Evolutionary conservation across 2,888 invertebrate species (phyloP).

Genomic region (Drosophila eohydei): DNA sequence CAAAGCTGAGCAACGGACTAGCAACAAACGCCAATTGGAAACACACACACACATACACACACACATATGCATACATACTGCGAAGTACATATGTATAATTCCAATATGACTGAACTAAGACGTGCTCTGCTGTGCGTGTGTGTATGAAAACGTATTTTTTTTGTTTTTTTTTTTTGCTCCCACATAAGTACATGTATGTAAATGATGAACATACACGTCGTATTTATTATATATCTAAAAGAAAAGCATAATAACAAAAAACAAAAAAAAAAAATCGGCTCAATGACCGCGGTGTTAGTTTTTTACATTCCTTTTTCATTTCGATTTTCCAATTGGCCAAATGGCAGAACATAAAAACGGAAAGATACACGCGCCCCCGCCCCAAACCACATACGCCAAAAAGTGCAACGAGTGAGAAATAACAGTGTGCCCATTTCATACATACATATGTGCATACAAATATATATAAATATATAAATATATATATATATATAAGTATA

Average conservation of each 20-base stretch:
- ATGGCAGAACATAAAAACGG: conserved; percentile 31
- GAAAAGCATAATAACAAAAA: conserved; percentile 3
- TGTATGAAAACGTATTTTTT: conserved; percentile 43
- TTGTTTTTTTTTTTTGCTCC: conserved; percentile 26
- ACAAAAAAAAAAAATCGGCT: conserved; percentile 32
- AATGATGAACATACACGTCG: conserved; percentile 28
- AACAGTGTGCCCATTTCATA: conserved; percentile 51
- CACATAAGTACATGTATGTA: conserved; percentile 26
- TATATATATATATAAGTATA: conserved; percentile 2
- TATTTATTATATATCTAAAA: conserved; percentile 13
- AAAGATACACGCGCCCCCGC: conserved; percentile 27
- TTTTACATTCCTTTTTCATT: conserved; percentile 42
- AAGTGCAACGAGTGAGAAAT: conserved; percentile 62
- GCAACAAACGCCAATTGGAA: conserved; percentile 64
- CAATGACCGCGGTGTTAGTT: conserved; percentile 44
- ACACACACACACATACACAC: conserved; percentile 43
- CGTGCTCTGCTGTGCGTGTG: conserved; percentile 50
- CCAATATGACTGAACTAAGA: conserved; percentile 51
- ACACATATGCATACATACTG: conserved; percentile 56
- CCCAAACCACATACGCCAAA: conserved; percentile 26
- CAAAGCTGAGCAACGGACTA: conserved; percentile 63
- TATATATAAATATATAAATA: too few species aligned
- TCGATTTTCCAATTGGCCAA: conserved; percentile 54
- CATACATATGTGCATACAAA: conserved; percentile 14
- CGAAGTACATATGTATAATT: conserved; percentile 48